Base-by-base conservation (phyloP, 2,113 vertebrate genomes). In the Melanostigma gelatinosum region DNA sequence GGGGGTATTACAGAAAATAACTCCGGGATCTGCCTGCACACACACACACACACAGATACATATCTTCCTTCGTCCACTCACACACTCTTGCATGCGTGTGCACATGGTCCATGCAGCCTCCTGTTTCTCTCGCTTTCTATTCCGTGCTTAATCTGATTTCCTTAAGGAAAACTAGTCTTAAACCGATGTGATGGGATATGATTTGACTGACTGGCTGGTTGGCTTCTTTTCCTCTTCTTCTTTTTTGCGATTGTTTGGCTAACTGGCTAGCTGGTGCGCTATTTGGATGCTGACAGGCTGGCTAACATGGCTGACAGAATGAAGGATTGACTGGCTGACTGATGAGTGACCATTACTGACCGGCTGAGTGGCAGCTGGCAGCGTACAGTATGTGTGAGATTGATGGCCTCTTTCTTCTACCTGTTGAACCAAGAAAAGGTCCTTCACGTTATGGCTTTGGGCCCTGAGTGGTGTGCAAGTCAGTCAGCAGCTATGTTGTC, bases 1-100 rank as follows among this genome's bases (percentile, higher is more conserved):
- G 87, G 91, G 91, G 91, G 94, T 93, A 94, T 94, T 94, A 94
- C 87, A 94, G 87, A 94, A 94, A 92, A 93, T 91, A 93, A 93
- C 85, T 89, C 80, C 48, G 29, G 82, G 86, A 88, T 91, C 83
- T 83, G 79, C 87, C 77, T 80, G 27, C 81, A 67, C 65, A 61
- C 40, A 75, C 62, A 66, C 69, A 72, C 82, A 70, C 57, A 82
- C 8, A 87, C 62, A 82, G 24, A 86, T 85, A 85, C 68, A 75
- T 81, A 86, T 92, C 85, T 84, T 73, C 65, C 81, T 84, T 62
- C 85, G 74, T 75, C 52, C 83, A 76, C 82, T 78, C 80, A 86
- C 75, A 38, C 82, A 75, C 36, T 24, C 66, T 46, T 83, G 74
- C 12, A 70, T 80, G 74, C 8, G 32, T 89, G 73, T 34, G 27